Base-by-base conservation (phyloP, 2,888 invertebrate genomes). In the Mantis religiosa region DNA sequence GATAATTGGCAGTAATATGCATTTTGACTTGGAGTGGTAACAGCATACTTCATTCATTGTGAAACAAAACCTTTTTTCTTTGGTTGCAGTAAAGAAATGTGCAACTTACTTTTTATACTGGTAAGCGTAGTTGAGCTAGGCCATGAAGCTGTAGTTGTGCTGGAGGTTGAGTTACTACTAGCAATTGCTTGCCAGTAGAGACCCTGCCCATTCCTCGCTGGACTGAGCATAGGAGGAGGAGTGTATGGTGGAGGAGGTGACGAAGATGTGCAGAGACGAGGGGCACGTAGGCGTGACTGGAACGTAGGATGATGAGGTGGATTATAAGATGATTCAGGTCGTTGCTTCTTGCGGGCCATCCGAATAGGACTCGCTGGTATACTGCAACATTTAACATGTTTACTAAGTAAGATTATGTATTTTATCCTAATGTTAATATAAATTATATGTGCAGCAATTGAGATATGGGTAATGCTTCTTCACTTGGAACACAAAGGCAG, bases 151-250 rank as follows among this genome's bases (percentile, higher is more conserved):
- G 90, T 87, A 92, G 87, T 41, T 92, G 87, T 28, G 27, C 30
- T 83, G 41, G 83, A 71, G 34, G 87, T 83, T 25, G 89, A 91
- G 85, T 92, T 93, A 4, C 86, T 82, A 8, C 93, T 92, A 20
- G 91, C 90, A 2, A 93, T 92, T 89, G 92, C 92, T 90, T 95
- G 94, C 91, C 95, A 95, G 92, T 96, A 98, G 4, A 99, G 94
- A 0, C 99, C 99, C 0, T 97, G 95, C 0, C 98, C 98, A 91
- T 96, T 96, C 90, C 99, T 95, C 90, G 98, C 97, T 0, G 99
- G 99, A 92, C 98, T 98, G 88, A 99, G 94, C 92, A 99, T 97
- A 0, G 99, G 99, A 47, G 98, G 97, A 25, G 99, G 99, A 0
- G 99, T 99, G 93, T 97, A 99, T 90, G 95, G 95, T 20, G 95